A percentile compares a stretch with the other conserved stretches of the same genome.
These are phyloP conservation scores for Drosophila erecta DNA, from an alignment of 1,140 invertebrate genomes.

Conservation along the genomic window DNA sequence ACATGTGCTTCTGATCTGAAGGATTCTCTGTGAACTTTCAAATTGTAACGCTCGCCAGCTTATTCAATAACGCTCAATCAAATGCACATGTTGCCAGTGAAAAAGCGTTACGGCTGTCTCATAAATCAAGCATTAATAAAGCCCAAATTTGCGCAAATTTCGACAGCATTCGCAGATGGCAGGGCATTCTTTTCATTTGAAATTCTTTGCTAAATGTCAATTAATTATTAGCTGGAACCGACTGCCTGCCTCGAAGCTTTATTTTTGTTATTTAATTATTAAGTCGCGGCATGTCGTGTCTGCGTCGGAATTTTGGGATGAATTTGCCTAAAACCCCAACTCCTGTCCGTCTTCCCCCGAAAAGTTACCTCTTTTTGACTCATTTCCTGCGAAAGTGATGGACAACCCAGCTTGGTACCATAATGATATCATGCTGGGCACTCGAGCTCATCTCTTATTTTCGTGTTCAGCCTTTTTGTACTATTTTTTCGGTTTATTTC, in stretches of 20 bases:
- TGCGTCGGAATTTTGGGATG: constrained; percentile 38
- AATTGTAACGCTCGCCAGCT: constrained; percentile 60
- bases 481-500: constrained; percentile 38
- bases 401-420: constrained; percentile 38
- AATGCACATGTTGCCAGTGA: constrained; percentile 50
- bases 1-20: constrained; percentile 38
- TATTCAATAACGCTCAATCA: constrained; percentile 37
- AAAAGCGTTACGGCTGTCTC: constrained; percentile 27
- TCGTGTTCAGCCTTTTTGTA: constrained; percentile 34
- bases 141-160: constrained; percentile 63
- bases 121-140: constrained; percentile 75
- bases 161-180: constrained; percentile 42
- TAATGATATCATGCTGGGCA: constrained; percentile 69
- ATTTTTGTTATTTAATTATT: constrained; percentile 72
- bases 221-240: constrained; percentile 72
- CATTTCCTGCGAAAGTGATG: constrained; percentile 76
- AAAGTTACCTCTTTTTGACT: constrained; percentile 36
- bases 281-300: constrained; percentile 61
- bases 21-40: constrained; percentile 35
- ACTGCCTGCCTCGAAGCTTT: constrained; percentile 11
- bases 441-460: constrained; percentile 56
- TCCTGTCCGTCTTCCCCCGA: constrained; percentile 8
- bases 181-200: constrained; percentile 44
- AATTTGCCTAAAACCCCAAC: constrained; percentile 32
- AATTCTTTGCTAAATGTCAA: constrained; percentile 78